A percentile compares a stretch with the other conserved stretches of the same genome.
These are phyloP conservation scores for Cybosia mesomella DNA, from an alignment of 2,888 invertebrate species.

Conservation along the genomic window DNA sequence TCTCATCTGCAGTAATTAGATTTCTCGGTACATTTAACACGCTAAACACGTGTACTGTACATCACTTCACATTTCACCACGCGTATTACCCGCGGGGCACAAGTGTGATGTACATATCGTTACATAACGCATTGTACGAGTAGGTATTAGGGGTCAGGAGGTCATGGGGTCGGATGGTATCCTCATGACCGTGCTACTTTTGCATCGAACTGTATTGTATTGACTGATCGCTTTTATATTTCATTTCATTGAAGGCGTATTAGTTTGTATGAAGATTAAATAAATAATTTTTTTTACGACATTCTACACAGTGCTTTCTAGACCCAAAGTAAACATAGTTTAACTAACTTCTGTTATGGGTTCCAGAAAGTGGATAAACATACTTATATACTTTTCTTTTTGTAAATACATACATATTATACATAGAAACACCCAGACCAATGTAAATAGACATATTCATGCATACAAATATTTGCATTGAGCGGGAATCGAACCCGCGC, in stretches of 20 bases:
- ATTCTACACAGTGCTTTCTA: too few species aligned
- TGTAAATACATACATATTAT: too few species aligned
- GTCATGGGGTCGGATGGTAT: neutral
- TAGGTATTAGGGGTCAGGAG: conserved; percentile 11
- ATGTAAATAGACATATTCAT: too few species aligned
- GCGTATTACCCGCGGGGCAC: neutral
- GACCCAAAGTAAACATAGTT: too few species aligned
- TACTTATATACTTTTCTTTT: too few species aligned
- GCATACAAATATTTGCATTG: too few species aligned
- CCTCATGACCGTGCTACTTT: neutral
- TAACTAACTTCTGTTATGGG: too few species aligned
- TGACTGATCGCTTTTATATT: neutral
- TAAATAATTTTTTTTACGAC: too few species aligned
- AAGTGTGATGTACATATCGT: neutral
- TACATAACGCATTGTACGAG: conserved; percentile 16
- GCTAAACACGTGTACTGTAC: conserved; percentile 14
- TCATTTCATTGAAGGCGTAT: neutral
- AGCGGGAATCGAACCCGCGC: too few species aligned
- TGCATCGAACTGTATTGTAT: neutral
- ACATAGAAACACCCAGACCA: too few species aligned
- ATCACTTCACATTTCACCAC: conserved; percentile 11
- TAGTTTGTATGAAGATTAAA: neutral
- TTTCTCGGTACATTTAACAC: conserved; percentile 20
- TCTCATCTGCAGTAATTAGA: conserved; percentile 13
- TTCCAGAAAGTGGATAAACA: too few species aligned